A percentile compares a stretch with the other conserved stretches of the same genome.
Conservation (phyloP, 2,797 vertebrate genomes). For the Sebastiscus tertius region DNA sequence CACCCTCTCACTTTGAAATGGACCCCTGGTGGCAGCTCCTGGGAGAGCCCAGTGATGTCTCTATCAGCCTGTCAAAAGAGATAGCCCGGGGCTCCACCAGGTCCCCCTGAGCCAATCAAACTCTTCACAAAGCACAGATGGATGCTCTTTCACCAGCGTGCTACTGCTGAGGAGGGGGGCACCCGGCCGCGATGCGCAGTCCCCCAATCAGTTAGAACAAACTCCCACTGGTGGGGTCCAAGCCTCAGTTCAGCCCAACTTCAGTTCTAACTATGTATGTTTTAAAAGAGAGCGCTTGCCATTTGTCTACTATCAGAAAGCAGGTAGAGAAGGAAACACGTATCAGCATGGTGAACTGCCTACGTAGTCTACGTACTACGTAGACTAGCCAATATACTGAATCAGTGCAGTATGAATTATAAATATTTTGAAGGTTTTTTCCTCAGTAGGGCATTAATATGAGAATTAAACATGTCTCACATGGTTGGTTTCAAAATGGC, state of each 20-base stretch:
- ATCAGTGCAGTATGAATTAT: neutral
- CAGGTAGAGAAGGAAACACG: neutral
- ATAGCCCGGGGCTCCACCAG: constrained; percentile 85
- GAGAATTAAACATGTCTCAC: neutral
- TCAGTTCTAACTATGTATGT: constrained; percentile 39
- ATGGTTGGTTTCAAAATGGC: neutral
- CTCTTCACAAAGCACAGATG: constrained; percentile 85
- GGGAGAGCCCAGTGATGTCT: constrained; percentile 88
- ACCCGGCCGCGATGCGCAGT: constrained; percentile 66
- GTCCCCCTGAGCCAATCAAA: constrained; percentile 89
- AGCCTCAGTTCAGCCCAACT: constrained; percentile 65
- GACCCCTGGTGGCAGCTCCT: constrained; percentile 87
- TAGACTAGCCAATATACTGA: neutral
- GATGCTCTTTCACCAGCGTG: constrained; percentile 85
- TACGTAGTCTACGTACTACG: neutral
- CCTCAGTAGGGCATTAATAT: neutral
- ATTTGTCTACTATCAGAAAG: constrained; percentile 11
- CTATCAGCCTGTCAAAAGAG: constrained; percentile 90
- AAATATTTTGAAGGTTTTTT: neutral
- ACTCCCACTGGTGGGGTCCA: constrained; percentile 70
- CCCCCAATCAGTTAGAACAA: constrained; percentile 72
- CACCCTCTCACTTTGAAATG: constrained; percentile 87
- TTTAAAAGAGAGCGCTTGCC: constrained; percentile 53
- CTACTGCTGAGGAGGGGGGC: constrained; percentile 72
- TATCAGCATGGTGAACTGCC: neutral